Percentiles rank a stretch among this genome's conserved stretches.
phyloP scores from a whole-genome alignment of 2,888 invertebrate species.

The Hypolimnas misippus region DNA sequence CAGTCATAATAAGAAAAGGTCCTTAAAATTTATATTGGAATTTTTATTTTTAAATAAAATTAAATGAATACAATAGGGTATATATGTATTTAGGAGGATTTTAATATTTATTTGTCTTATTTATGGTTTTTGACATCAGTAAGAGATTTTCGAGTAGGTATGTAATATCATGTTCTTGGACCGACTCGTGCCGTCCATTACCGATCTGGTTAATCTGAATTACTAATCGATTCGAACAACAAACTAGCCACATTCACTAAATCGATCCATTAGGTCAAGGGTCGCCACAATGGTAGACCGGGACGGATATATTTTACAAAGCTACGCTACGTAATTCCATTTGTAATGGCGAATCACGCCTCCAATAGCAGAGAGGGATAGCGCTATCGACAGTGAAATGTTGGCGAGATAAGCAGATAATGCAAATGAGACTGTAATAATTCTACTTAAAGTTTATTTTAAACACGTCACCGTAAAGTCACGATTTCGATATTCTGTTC shows the following conservation, averaged over 20 bases:
- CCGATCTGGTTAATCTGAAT: conserved; percentile 61
- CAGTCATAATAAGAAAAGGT: background rate
- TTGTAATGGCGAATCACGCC: conserved; percentile 80
- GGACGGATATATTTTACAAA: conserved; percentile 69
- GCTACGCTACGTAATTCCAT: conserved; percentile 66
- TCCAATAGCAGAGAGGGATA: conserved; percentile 72
- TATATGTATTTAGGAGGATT: no score
- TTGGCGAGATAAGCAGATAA: conserved; percentile 58
- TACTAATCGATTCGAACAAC: conserved; percentile 68
- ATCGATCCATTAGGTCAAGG: conserved; percentile 80
- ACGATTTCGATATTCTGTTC: conserved; percentile 72
- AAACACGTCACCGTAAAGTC: conserved; percentile 51
- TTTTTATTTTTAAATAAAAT: background rate
- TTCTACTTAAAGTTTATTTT: conserved; percentile 58
- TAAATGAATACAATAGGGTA: background rate
- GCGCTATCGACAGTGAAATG: conserved; percentile 77
- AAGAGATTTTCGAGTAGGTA: conserved; percentile 19
- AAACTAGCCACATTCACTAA: conserved; percentile 73
- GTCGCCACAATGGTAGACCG: conserved; percentile 70
- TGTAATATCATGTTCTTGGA: conserved; percentile 25
- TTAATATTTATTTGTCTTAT: background rate
- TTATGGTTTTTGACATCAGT: background rate
- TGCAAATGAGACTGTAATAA: conserved; percentile 64
- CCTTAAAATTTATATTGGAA: no score
- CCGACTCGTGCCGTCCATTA: conserved; percentile 42